Evolutionary conservation across 2,797 vertebrate genomes (phyloP).

Genomic region (Merluccius polli): DNA sequence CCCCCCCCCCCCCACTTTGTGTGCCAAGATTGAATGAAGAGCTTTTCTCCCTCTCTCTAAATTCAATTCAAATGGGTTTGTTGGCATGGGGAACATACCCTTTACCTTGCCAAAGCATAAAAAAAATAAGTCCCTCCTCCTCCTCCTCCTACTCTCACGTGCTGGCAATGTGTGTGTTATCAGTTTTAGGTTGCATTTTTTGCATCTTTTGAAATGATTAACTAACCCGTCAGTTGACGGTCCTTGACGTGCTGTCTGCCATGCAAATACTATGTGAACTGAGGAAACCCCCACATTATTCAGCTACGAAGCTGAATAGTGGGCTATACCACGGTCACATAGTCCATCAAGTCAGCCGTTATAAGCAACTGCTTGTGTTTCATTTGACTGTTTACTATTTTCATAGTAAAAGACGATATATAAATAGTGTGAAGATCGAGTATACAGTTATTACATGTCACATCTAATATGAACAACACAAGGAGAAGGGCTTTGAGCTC

Average conservation of each 20-base stretch:
- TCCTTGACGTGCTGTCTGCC: no score
- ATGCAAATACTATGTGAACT: no score
- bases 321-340: no score
- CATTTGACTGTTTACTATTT: background rate
- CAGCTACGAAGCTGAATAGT: no score
- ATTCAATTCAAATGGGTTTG: background rate
- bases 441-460: background rate
- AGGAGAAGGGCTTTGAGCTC: background rate
- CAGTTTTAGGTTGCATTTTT: no score
- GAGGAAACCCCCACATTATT: no score
- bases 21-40: background rate
- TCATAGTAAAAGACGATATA: background rate
- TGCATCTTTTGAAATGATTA: no score
- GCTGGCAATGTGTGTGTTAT: no score
- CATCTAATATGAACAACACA: background rate
- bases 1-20: conserved; percentile 57
- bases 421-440: background rate
- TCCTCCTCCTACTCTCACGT: no score
- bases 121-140: background rate
- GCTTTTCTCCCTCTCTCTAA: background rate
- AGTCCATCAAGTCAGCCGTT: background rate
- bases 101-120: background rate
- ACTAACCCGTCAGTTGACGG: no score
- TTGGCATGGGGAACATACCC: background rate
- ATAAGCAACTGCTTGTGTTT: no score